Evolutionary conservation across 2,888 invertebrate genomes (phyloP), one percentile per base, ranked within the genome.

Genomic region (Zeuzera pyrina): DNA sequence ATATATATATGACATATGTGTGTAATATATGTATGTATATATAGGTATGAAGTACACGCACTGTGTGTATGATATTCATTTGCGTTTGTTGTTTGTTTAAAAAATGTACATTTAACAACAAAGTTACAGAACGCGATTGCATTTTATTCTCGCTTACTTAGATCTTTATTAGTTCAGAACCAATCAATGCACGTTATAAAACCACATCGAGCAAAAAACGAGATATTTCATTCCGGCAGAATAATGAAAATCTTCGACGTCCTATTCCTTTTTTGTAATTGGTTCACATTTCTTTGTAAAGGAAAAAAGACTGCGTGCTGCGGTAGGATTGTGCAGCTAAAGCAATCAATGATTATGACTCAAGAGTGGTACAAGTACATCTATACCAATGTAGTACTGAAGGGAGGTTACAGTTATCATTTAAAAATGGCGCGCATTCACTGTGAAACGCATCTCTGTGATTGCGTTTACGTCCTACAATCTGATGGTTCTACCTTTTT

Each of bases 381-480:
- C n/a, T n/a, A n/a, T n/a, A n/a, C 3, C 14, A 8, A 10, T 11
- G n/a, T 12, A 23, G 15, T 12, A 3, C 19, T 15, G 29, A 24
- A 15, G 25, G 32, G 31, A 25, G 26, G 13, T 12, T 25, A 31
- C 47, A 46, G 51, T 70, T 64, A 73, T 76, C 57, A 74, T 77
- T 74, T 69, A 65, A 73, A 76, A 73, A 66, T 57, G 53, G 57
- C 57, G 71, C 45, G 63, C 72, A 68, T 61, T 62, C 69, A 61
- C 52, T 67, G 70, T 65, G 69, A 71, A 74, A 76, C 68, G 67
- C 71, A 67, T 73, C 68, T 72, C 66, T 49, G 50, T 65, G 68
- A 73, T 76, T 67, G 72, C 73, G 72, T 59, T 77, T 72, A 70
- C 69, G 65, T 62, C 57, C 57, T 61, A 71, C 74, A 72, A 78